Base-by-base conservation (phyloP, 1,140 invertebrate genomes). In the Arion vulgaris region DNA sequence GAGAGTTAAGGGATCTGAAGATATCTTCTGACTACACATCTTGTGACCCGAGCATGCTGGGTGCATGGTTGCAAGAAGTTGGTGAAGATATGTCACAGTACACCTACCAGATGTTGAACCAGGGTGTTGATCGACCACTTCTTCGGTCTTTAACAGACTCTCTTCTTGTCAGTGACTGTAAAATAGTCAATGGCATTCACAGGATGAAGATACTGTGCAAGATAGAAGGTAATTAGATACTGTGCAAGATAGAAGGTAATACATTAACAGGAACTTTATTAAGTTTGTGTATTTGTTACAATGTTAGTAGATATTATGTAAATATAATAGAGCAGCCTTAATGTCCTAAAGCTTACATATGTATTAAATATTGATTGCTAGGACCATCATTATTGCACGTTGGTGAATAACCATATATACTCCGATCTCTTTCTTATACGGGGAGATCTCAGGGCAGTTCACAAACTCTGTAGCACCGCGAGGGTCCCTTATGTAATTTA, bases 11-110 rank as follows among this genome's bases (percentile, higher is more conserved):
- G 90, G 97, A 96, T 89, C 92, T 99, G 76, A 99, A 99, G 92
- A 96, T 96, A 90, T 96, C 98, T 94, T 96, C 98, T 9, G 98
- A 99, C 91, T 99, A 99, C 90, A 97, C 97, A 73, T 98, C 97
- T 71, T 95, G 96, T 88, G 98, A 99, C 90, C 95, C 96, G 4
- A 96, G 96, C 0, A 97, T 97, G 91, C 93, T 99, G 51, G 97
- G 98, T 89, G 95, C 95, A 80, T 98, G 99, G 91, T 93, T 99
- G 4, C 95, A 96, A 89, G 94, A 94, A 23, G 95, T 99, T 62
- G 97, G 96, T 7, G 94, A 95, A 15, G 98, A 99, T 89, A 98
- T 98, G 91, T 96, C 96, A n/a, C 97, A 97, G 80, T 99, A 99
- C 91, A 99, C 98, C 0, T 99, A 99, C 91, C 95, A 96, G 80